Base-by-base conservation (phyloP, 1,140 invertebrate species). In the Riptortus pedestris region DNA sequence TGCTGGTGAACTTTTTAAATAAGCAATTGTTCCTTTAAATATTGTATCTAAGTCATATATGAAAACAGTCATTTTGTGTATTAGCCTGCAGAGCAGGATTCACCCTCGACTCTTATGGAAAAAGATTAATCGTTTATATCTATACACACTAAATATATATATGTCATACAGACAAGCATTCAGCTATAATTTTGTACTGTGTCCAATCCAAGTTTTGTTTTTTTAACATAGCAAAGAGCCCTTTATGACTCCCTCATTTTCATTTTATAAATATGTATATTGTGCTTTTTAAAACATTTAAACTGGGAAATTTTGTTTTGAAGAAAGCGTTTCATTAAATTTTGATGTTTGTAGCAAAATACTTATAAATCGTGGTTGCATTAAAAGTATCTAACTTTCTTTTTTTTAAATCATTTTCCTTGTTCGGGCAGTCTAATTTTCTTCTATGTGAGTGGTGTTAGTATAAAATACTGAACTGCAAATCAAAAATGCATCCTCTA, bases 331-430 rank as follows among this genome's bases (percentile, higher is more conserved):
- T 48, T 22, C 62, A 29, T 29, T 63, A 31, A 52, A 63, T 33
- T 60, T 66, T 66, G 65, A 66, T 66, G 65, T 66, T 66, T 66
- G 65, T 66, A 66, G 65, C 65, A 66, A 66, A 66, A 66, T 59
- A 64, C 62, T 66, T 66, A 66, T 66, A 66, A 66, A 66, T 60
- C 65, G 61, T 66, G 65, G 62, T 66, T 66, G 31, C 31, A 38
- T 38, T 7, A 38, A 38, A 38, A 38, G 14, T 7, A 38, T 38
- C n/a, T 38, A 38, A 7, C 14, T 7, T 7, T 38, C 14, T 38
- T 7, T 38, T 38, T 38, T 5, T 7, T 14, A 7, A 38, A 38
- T 38, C 14, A 7, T 38, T 38, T 38, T 38, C 14, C 31, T 38
- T 38, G 31, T 38, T 38, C n/a, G n/a, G n/a, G n/a, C n/a, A n/a